Evolutionary conservation across 2,113 vertebrate genomes (phyloP).

Genomic region (Pholis gunnellus): DNA sequence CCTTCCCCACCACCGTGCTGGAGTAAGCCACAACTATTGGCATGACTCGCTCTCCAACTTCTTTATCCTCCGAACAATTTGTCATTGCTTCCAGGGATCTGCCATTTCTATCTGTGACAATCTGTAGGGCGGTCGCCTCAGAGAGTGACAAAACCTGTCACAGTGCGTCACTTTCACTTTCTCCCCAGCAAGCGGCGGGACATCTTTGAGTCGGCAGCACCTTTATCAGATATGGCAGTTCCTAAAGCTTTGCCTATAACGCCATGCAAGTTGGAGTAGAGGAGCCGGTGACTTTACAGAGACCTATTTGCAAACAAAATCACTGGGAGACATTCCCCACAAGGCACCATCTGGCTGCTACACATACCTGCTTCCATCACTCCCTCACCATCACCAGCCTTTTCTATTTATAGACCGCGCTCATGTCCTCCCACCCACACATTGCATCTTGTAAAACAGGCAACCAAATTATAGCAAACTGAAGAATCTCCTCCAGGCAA

Average conservation of each 20-base stretch:
- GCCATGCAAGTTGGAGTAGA: slow-evolving; percentile 67
- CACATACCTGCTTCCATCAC: slow-evolving; percentile 77
- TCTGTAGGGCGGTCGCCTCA: slow-evolving; percentile 73
- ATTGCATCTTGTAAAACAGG: slow-evolving; percentile 68
- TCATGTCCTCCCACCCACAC: slow-evolving; percentile 67
- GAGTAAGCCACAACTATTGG: slow-evolving; percentile 69
- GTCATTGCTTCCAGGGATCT: slow-evolving; percentile 74
- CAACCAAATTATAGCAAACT: slow-evolving; percentile 60
- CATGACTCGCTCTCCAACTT: slow-evolving; percentile 58
- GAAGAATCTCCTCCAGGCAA: slow-evolving; percentile 65
- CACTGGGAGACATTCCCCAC: slow-evolving; percentile 79
- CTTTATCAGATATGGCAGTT: slow-evolving; percentile 82
- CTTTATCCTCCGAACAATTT: slow-evolving; percentile 73
- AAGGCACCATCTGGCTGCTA: slow-evolving; percentile 81
- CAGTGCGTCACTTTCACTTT: slow-evolving; percentile 71
- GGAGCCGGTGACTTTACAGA: slow-evolving; percentile 72
- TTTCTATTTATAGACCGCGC: slow-evolving; percentile 73
- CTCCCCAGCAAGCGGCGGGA: slow-evolving; percentile 64
- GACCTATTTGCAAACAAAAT: slow-evolving; percentile 84
- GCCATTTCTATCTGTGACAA: slow-evolving; percentile 80
- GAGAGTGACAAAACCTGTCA: slow-evolving; percentile 83
- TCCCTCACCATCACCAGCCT: slow-evolving; percentile 58
- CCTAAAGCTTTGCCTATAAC: slow-evolving; percentile 74
- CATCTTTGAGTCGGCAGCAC: slow-evolving; percentile 75
- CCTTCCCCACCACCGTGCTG: slow-evolving; percentile 23